Conservation (phyloP, 1,140 invertebrate genomes). For the Trissolcus basalis region DNA sequence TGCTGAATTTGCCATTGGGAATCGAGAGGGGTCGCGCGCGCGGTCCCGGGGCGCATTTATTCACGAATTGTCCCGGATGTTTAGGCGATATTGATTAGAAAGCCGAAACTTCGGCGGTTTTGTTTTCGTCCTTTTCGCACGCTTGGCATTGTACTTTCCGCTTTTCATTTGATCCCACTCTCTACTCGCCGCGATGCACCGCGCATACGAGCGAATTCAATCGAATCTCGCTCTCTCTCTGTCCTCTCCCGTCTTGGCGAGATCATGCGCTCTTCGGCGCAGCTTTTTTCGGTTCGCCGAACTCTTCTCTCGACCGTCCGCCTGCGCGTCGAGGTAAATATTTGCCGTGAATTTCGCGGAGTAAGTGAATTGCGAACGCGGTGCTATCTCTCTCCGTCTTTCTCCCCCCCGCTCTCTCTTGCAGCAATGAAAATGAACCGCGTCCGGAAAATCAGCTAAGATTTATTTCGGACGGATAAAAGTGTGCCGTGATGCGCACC, state of each 20-base stretch:
- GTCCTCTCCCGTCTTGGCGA: constrained; percentile 37
- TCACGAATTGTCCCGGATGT: constrained; percentile 26
- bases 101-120: constrained; percentile 31
- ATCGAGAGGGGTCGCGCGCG: too few relatives aligned
- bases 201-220: constrained; percentile 57
- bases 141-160: constrained; percentile 50
- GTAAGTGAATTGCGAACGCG: constrained; percentile 49
- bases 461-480: constrained; percentile 13
- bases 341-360: constrained; percentile 52
- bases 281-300: constrained; percentile 54
- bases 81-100: constrained; percentile 47
- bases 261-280: constrained; percentile 55
- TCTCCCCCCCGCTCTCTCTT: background rate
- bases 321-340: constrained; percentile 53
- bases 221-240: constrained; percentile 27
- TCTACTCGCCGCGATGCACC: constrained; percentile 43
- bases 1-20: too few relatives aligned
- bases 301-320: constrained; percentile 33
- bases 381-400: constrained; percentile 8
- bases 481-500: constrained; percentile 9
- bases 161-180: constrained; percentile 50
- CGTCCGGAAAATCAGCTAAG: constrained; percentile 28
- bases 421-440: constrained; percentile 39
- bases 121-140: constrained; percentile 39
- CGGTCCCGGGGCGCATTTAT: background rate